These are phyloP conservation scores for Sebastes schlegelii DNA, from an alignment of 2,113 vertebrate genomes.

Conservation along the genomic window DNA sequence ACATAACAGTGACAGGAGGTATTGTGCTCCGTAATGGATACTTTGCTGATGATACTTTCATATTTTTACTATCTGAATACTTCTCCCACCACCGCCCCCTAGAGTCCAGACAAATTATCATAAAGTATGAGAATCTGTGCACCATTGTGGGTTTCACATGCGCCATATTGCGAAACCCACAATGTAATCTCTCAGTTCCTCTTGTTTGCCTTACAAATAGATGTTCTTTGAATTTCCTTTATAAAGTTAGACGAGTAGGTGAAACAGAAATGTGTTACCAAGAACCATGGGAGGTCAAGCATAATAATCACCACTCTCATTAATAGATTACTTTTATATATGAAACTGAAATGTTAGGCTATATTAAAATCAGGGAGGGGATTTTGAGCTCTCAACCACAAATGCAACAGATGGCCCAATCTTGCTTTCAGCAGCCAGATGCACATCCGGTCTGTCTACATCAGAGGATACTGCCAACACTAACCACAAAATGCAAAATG, in stretches of 20 bases:
- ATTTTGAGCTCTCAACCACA: background rate
- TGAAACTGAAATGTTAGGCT: background rate
- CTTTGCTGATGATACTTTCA: background rate
- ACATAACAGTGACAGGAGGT: background rate
- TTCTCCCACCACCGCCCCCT: background rate
- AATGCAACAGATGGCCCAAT: background rate
- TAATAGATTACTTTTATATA: background rate
- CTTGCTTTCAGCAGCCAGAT: background rate
- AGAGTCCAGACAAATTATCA: background rate
- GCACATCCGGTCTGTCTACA: background rate
- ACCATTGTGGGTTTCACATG: background rate
- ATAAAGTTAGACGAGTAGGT: too few species aligned
- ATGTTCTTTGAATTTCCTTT: background rate
- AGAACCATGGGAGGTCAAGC: background rate
- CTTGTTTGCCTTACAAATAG: background rate
- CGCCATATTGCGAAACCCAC: background rate
- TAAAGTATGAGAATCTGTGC: background rate
- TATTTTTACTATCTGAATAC: background rate
- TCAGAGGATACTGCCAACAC: background rate
- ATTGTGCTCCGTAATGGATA: background rate
- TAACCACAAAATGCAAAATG: background rate
- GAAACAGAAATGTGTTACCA: background rate
- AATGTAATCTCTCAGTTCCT: background rate
- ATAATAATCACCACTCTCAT: background rate
- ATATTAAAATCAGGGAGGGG: background rate